Evolutionary conservation across 2,888 invertebrate genomes (phyloP), one percentile per base, ranked within the genome.

Genomic region (Masnerella sp.): DNA sequence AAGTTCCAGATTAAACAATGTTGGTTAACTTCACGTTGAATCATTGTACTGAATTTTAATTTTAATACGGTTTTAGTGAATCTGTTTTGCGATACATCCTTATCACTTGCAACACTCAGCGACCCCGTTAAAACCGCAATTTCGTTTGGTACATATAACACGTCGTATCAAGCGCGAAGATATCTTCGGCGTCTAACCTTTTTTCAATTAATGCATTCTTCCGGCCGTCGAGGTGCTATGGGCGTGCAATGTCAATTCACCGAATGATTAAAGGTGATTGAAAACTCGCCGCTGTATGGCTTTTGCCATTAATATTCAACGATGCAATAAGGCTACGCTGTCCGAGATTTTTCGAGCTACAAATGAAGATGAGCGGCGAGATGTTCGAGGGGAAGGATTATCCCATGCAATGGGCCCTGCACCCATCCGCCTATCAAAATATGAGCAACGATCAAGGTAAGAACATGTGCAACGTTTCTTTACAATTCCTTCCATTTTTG

Each of bases 391-490:
- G 90, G 87, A 89, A 92, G 76, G 88, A 91, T 79, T 92, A 90
- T 89, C 91, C 91, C 84, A 91, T 92, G 82, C 92, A 94, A 83
- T 95, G 95, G 94, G 93, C 95, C 51, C 88, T 95, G 73, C 94
- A 95, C 88, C 95, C 95, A 70, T 91, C 93, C 56, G 91, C 93
- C 49, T 95, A 94, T 88, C 94, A 94, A 89, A 94, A 94, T 88
- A 90, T 95, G 87, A 92, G 93, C 79, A 93, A 92, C 82, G 95
- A 94, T 85, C 92, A 94, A 88, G 90, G 91, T 91, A 86, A 72
- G 38, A 36, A 28, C 1, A 18, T 58, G 30, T 43, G n/a, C n/a
- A n/a, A n/a, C n/a, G n/a, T n/a, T n/a, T n/a, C n/a, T n/a, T n/a
- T n/a, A n/a, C n/a, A n/a, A n/a, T n/a, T n/a, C n/a, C n/a, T n/a